phyloP scores from a whole-genome alignment of 1,140 invertebrate species.

The Aricia agestis region DNA sequence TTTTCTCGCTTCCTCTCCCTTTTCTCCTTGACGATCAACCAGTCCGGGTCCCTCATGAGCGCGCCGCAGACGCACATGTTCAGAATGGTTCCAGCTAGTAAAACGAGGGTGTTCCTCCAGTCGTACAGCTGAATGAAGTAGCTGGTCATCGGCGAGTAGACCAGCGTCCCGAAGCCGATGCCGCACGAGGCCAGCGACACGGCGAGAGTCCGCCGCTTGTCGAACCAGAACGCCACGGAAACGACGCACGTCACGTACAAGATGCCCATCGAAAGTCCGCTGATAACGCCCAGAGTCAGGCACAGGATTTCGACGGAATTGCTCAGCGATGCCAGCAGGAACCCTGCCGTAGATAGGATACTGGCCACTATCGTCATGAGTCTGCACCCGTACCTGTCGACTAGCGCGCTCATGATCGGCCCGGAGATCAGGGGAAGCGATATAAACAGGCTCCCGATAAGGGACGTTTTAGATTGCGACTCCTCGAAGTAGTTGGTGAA shows the following conservation, averaged over 20 bases:
- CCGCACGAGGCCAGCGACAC: slow-evolving; percentile 77
- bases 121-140: slow-evolving; percentile 83
- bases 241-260: slow-evolving; percentile 93
- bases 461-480: slow-evolving; percentile 86
- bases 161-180: slow-evolving; percentile 78
- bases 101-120: slow-evolving; percentile 88
- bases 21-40: slow-evolving; percentile 75
- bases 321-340: slow-evolving; percentile 83
- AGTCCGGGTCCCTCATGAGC: slow-evolving; percentile 89
- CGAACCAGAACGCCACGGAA: slow-evolving; percentile 96
- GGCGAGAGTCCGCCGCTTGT: slow-evolving; percentile 91
- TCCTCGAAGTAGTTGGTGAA: slow-evolving; percentile 88
- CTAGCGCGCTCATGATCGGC: slow-evolving; percentile 89
- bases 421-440: slow-evolving; percentile 90
- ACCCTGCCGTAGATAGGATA: slow-evolving; percentile 84
- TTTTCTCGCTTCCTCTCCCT: slow-evolving; percentile 45
- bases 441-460: slow-evolving; percentile 91
- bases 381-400: slow-evolving; percentile 90
- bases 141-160: slow-evolving; percentile 87
- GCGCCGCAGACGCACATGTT: slow-evolving; percentile 92
- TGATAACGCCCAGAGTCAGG: slow-evolving; percentile 90
- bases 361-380: slow-evolving; percentile 88
- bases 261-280: slow-evolving; percentile 89
- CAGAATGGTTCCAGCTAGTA: slow-evolving; percentile 88
- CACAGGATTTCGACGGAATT: slow-evolving; percentile 85